Conservation (phyloP, 2,797 vertebrate species). For the Cygnus olor region DNA sequence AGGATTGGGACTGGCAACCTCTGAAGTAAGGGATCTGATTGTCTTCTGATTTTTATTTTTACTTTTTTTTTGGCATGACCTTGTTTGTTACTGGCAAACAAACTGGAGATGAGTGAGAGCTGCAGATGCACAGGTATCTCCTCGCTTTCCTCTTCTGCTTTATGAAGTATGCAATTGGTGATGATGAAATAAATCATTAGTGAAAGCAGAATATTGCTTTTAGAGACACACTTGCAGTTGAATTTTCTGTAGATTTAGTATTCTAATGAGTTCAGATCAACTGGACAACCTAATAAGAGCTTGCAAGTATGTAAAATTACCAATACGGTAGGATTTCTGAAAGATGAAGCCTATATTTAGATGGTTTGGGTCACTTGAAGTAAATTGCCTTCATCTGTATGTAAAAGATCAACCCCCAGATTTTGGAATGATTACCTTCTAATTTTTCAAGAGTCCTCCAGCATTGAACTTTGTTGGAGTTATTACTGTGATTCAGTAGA, state of each 20-base stretch:
- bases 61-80: background rate
- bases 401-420: background rate
- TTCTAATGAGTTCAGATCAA: background rate
- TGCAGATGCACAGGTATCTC: background rate
- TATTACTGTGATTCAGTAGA: background rate
- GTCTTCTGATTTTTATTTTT: background rate
- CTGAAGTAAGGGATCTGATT: background rate
- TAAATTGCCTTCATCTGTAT: background rate
- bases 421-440: background rate
- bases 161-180: accelerated
- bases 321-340: background rate
- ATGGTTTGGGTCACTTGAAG: background rate
- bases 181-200: background rate
- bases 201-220: background rate
- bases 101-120: background rate
- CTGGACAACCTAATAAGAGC: background rate
- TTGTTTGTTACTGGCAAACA: background rate
- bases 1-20: background rate
- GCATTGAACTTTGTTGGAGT: background rate
- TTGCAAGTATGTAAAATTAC: background rate
- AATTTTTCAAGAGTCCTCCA: background rate
- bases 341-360: background rate
- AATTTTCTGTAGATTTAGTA: background rate
- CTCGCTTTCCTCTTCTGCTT: background rate
- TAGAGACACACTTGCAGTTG: background rate